These are phyloP conservation scores for Hyaena hyaena DNA, from an alignment of 2,113 vertebrate genomes.

Conservation along the genomic window DNA sequence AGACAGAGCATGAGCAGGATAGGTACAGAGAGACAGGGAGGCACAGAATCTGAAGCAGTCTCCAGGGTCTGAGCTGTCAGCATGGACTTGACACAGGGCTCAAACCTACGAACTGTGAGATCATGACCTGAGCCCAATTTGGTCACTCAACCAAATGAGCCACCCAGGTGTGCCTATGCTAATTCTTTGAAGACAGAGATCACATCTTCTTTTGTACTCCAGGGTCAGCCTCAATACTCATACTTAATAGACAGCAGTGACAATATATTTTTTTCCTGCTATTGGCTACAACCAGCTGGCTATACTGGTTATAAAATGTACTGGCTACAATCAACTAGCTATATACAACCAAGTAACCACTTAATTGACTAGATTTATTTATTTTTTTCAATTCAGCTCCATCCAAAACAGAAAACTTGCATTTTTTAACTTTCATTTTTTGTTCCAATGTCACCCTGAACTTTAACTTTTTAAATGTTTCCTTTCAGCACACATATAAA, in stretches of 20 bases:
- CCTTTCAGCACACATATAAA: background rate
- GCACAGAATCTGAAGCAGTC: no score
- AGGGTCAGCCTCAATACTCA: background rate
- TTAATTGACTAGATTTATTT: background rate
- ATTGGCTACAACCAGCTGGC: background rate
- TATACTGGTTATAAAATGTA: background rate
- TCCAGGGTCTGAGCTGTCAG: no score
- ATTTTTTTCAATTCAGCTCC: background rate
- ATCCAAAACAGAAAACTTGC: background rate
- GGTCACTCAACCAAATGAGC: no score
- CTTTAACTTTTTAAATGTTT: background rate
- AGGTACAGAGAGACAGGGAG: no score
- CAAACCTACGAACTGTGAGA: no score
- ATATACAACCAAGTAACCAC: background rate
- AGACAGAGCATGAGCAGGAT: no score
- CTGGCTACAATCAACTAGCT: background rate
- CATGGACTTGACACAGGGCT: no score
- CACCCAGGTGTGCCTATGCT: no score
- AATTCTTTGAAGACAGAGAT: background rate
- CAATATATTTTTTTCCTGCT: background rate
- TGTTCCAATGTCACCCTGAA: background rate
- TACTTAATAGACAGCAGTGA: background rate
- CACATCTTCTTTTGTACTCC: background rate
- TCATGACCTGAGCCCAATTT: no score
- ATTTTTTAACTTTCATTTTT: background rate